Percentiles rank a stretch among this genome's conserved stretches.
These are phyloP conservation scores for Xestia ashworthii DNA, from an alignment of 2,888 invertebrate species.

Conservation along the genomic window DNA sequence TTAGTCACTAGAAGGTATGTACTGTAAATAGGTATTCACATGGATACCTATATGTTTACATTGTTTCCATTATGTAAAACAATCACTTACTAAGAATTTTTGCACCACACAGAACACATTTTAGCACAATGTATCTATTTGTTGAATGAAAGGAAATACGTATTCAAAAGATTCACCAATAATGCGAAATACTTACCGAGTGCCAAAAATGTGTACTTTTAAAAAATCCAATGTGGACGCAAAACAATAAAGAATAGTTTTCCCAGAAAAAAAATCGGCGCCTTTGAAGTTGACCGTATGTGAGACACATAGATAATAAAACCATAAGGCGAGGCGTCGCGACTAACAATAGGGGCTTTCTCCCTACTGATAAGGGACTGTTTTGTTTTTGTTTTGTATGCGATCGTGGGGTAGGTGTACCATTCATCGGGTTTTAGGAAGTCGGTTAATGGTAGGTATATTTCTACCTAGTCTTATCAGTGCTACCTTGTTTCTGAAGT, in stretches of 20 bases:
- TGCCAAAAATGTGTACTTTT: constrained; percentile 43
- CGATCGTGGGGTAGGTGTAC: constrained; percentile 28
- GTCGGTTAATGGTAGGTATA: constrained; percentile 33
- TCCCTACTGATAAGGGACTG: constrained; percentile 75
- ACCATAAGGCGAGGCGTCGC: constrained; percentile 57
- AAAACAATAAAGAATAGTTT: constrained; percentile 53
- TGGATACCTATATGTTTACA: not conserved
- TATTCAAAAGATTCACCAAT: constrained; percentile 48
- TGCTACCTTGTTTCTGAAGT: not conserved
- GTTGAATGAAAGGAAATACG: constrained; percentile 29
- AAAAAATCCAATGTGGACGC: constrained; percentile 3
- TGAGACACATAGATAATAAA: constrained; percentile 76
- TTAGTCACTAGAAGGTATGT: no score
- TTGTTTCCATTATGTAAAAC: constrained; percentile 9
- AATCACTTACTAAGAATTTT: constrained; percentile 33
- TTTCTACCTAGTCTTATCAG: constrained; percentile 23
- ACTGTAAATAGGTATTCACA: no score
- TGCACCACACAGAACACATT: constrained; percentile 18
- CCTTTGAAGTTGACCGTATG: constrained; percentile 78
- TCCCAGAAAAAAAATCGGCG: constrained; percentile 66
- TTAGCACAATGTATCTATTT: constrained; percentile 21
- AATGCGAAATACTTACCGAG: constrained; percentile 36
- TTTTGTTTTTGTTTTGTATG: constrained; percentile 55
- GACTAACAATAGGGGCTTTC: constrained; percentile 72
- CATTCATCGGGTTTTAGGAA: constrained; percentile 54